A percentile compares a stretch with the other conserved stretches of the same genome.
Evolutionary conservation across 2,888 invertebrate genomes (phyloP).

Genomic region (Petrolisthes cinctipes): DNA sequence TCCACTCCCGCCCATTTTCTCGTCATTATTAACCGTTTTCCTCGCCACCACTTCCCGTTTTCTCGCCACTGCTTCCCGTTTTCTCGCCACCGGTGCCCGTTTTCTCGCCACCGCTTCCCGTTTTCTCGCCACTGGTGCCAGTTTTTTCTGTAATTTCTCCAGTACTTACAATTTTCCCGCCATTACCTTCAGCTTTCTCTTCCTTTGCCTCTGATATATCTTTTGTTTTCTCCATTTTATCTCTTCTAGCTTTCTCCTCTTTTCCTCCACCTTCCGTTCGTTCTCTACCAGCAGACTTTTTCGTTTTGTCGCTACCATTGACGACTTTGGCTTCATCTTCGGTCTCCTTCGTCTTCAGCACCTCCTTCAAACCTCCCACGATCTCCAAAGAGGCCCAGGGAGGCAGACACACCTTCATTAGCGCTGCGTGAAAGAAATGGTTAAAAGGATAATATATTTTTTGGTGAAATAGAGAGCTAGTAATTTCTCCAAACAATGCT

Average conservation of each 20-base stretch:
- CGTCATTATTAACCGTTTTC: not conserved
- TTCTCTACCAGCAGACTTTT: not conserved
- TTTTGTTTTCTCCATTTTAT: not conserved
- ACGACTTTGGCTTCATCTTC: not conserved
- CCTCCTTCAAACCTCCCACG: slow-evolving; percentile 31
- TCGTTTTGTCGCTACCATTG: not conserved
- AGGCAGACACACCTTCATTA: slow-evolving; percentile 48
- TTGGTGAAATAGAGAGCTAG: too few relatives aligned
- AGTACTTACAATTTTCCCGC: not conserved
- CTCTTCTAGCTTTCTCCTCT: not conserved
- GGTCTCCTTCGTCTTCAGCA: slow-evolving; percentile 6
- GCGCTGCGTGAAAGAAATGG: slow-evolving; percentile 10
- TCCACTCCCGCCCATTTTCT: not conserved
- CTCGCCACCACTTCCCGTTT: not conserved
- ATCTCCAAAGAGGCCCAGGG: slow-evolving; percentile 45
- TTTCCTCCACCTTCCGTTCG: not conserved
- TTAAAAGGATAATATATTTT: too few relatives aligned
- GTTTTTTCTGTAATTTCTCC: not conserved
- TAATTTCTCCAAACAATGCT: too few relatives aligned
- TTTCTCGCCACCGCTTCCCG: not conserved
- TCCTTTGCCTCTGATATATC: not conserved
- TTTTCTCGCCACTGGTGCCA: not conserved
- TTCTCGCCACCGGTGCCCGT: not conserved
- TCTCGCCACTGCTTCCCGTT: not conserved
- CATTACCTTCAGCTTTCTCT: not conserved